These are phyloP conservation scores for Glareola pratincola DNA, from an alignment of 2,113 vertebrate species.

Conservation along the genomic window DNA sequence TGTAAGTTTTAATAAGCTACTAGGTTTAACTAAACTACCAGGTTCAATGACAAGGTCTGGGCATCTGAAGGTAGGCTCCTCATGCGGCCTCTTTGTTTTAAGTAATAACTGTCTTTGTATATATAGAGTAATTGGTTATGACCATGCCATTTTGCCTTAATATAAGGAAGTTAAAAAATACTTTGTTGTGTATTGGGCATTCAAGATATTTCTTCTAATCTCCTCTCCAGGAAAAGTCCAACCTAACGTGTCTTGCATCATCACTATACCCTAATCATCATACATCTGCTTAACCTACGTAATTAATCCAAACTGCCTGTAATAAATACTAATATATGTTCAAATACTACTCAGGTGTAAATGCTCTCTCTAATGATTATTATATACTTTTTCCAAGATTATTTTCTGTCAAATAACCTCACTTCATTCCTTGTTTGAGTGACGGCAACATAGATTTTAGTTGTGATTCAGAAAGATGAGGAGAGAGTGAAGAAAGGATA, in stretches of 20 bases:
- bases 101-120: neutral
- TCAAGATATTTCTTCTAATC: neutral
- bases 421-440: neutral
- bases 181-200: neutral
- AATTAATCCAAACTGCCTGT: neutral
- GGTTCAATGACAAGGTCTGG: neutral
- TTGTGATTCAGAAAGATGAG: neutral
- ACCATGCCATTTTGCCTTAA: neutral
- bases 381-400: neutral
- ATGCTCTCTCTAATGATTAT: neutral
- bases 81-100: neutral
- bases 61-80: neutral
- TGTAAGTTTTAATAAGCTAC: neutral
- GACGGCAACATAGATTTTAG: neutral
- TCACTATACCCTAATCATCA: neutral
- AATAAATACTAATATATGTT: neutral
- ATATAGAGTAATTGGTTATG: neutral
- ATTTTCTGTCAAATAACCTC: neutral
- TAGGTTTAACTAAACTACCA: neutral
- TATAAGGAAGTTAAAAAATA: neutral
- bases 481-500: neutral
- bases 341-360: neutral
- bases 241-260: fast-evolving
- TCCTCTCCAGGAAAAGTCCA: neutral
- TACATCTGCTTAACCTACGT: neutral